phyloP scores from a whole-genome alignment of 2,888 invertebrate species.

The Fragum fragum region DNA sequence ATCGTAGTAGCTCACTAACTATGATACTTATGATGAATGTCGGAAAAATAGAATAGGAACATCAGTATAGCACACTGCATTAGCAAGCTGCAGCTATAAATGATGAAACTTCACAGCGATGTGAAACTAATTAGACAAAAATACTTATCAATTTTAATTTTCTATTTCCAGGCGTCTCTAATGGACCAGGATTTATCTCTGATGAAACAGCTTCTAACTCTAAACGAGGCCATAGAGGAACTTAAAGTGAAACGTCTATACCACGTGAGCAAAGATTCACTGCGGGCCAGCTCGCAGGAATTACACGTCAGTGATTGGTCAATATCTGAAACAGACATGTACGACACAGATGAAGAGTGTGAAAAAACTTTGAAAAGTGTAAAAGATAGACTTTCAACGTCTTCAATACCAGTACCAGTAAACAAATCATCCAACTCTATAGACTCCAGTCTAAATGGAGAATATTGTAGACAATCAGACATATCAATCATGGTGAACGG shows the following conservation, averaged over 20 bases:
- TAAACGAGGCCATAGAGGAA: slow-evolving; percentile 84
- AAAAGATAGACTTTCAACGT: slow-evolving; percentile 42
- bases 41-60: too few species aligned
- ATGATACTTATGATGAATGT: too few species aligned
- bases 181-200: slow-evolving; percentile 84
- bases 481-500: slow-evolving; percentile 64
- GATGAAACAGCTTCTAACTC: slow-evolving; percentile 83
- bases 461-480: slow-evolving; percentile 43
- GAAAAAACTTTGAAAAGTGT: slow-evolving; percentile 40
- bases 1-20: too few species aligned
- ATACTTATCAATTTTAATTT: slow-evolving; percentile 6
- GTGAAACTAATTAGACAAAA: not conserved
- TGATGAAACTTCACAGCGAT: too few species aligned
- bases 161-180: slow-evolving; percentile 79
- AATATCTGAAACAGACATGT: slow-evolving; percentile 79
- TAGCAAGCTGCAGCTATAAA: too few species aligned
- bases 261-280: slow-evolving; percentile 72
- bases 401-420: slow-evolving; percentile 55
- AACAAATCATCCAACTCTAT: slow-evolving; percentile 29
- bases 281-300: slow-evolving; percentile 73
- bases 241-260: slow-evolving; percentile 76
- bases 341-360: slow-evolving; percentile 69
- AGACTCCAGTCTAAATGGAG: slow-evolving; percentile 4
- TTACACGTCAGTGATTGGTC: slow-evolving; percentile 75
- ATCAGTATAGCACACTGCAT: too few species aligned